Evolutionary conservation across 2,113 vertebrate genomes (phyloP), one percentile per base, ranked within the genome.

Genomic region (Pelodiscus sinensis): DNA sequence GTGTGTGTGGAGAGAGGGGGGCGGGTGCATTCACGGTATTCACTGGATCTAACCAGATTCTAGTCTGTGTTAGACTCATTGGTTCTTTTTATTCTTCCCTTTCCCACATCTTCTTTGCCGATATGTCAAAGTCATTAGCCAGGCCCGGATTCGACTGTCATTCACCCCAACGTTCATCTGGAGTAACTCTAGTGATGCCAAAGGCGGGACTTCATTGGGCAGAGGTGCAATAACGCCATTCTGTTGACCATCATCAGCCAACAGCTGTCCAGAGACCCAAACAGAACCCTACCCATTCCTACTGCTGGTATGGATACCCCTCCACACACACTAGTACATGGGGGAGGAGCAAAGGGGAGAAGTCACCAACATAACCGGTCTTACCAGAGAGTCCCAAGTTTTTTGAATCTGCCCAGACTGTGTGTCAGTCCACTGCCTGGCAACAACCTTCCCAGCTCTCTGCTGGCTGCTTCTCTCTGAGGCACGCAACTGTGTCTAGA

Each of bases 1-100:
- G 15, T 22, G 71, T 90, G 84, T 90, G 80, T 51, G 54, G 56
- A 31, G 18, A 56, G 4, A 14, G 21, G 54, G 24, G 44, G 50
- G 3, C 60, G 29, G 54, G 38, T 24, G 85, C 52, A 54, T 3
- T 2, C 52, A 54, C 14, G 52, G 52, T 54, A 12, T 54, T 60
- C 94, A 92, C 92, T 2, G 2, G 92, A 92, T 93, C 90, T 88
- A 90, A 82, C 92, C 95, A 95, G 90, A 89, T 96, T 93, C 92
- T 92, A 82, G 91, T 84, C 85, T 79, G 87, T 79, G 51, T 96
- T 87, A 88, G 84, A 2, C 1, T 85, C 55, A 90, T 86, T 82
- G 56, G 55, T 87, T 86, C 82, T 19, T 16, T 89, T 55, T 81
- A 57, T 55, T 78, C 44, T 85, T 54, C 78, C 79, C 56, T 58